Conservation (phyloP, 2,797 vertebrate genomes). For the Pipistrellus kuhlii region DNA sequence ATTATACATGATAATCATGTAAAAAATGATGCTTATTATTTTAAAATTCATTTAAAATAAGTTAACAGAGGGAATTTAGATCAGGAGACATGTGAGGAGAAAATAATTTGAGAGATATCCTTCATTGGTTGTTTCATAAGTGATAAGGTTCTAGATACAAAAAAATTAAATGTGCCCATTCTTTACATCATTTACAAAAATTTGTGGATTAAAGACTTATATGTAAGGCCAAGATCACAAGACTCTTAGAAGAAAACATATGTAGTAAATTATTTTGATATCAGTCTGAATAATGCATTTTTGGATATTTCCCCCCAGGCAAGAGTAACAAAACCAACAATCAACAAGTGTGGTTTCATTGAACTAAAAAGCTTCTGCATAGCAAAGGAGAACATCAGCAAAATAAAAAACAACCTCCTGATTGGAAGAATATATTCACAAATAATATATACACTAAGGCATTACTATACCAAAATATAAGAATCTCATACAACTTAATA, state of each 20-base stretch:
- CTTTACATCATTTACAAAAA: background rate
- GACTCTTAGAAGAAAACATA: background rate
- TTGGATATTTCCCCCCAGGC: background rate
- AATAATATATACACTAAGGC: background rate
- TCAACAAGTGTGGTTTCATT: background rate
- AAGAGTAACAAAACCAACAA: background rate
- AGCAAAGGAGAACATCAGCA: background rate
- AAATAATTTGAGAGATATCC: background rate
- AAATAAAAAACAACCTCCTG: background rate
- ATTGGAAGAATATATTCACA: background rate
- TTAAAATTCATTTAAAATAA: background rate
- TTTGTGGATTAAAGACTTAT: background rate
- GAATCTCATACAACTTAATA: background rate
- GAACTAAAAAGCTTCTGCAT: background rate
- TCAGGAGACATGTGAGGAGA: background rate
- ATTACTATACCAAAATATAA: background rate
- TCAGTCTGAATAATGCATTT: background rate
- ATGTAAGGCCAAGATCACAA: background rate
- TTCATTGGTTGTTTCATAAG: background rate
- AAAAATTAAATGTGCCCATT: background rate
- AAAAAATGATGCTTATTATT: background rate
- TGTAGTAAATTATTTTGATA: background rate
- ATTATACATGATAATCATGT: background rate
- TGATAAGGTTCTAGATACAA: background rate
- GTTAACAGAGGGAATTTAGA: background rate